Conservation (phyloP, 2,888 invertebrate species). For the Eupithecia pulchellata region DNA sequence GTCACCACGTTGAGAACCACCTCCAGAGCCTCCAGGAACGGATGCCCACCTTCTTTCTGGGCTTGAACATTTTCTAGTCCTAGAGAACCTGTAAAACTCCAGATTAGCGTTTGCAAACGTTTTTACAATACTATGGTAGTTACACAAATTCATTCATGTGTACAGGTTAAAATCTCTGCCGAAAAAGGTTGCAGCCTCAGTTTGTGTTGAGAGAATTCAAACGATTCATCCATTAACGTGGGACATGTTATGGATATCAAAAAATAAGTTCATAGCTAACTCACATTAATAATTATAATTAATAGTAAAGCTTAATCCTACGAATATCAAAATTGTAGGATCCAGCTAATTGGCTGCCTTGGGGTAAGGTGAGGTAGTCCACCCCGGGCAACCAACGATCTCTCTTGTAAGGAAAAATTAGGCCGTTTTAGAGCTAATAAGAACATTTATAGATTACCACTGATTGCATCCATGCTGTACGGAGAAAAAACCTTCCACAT, state of each 20-base stretch:
- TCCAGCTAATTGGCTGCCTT: too few relatives aligned
- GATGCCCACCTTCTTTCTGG: constrained; percentile 45
- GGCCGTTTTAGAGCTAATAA: background rate
- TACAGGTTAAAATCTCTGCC: background rate
- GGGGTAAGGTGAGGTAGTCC: too few relatives aligned
- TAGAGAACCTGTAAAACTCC: constrained; percentile 44
- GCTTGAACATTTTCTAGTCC: constrained; percentile 48
- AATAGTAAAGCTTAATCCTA: too few relatives aligned
- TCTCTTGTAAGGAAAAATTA: background rate
- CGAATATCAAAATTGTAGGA: too few relatives aligned
- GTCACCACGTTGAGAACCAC: background rate
- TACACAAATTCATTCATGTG: background rate
- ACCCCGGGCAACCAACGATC: too few relatives aligned
- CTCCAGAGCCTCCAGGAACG: constrained; percentile 32
- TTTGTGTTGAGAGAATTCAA: background rate
- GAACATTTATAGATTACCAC: constrained; percentile 49
- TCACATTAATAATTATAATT: background rate
- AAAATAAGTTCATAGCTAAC: background rate
- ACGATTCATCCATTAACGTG: background rate
- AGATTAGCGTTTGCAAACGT: background rate
- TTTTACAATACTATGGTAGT: background rate
- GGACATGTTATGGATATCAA: background rate
- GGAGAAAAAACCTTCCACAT: constrained; percentile 55
- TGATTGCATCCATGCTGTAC: constrained; percentile 60
- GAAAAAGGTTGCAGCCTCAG: too few relatives aligned